Base-by-base conservation (phyloP, 2,888 invertebrate species). In the Apotomis capreana region DNA sequence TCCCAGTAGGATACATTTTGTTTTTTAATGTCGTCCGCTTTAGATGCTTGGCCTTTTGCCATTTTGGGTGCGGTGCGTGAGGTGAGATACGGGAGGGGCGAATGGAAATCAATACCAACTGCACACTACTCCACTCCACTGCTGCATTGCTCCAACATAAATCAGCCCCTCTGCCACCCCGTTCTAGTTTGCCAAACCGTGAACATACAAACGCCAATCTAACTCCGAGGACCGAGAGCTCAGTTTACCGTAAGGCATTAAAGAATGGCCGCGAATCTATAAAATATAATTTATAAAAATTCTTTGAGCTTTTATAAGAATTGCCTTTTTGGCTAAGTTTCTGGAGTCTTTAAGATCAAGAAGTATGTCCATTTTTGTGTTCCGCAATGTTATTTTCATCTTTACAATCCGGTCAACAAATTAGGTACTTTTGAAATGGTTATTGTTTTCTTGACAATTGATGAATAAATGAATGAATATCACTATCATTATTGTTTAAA, bases 31-130 rank as follows among this genome's bases (percentile, higher is more conserved):
- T 81, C 74, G 76, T 74, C 75, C 70, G 78, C 76, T 79, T 70
- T 65, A 78, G 81, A 81, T 82, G 83, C 84, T 91, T 92, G 92
- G 91, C 90, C 81, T 87, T 84, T 82, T 87, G 91, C 91, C 92
- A 91, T 89, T 86, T 68, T 68, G 68, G 64, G 84, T 80, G 80
- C 81, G 81, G 85, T 91, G 90, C 91, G 91, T 90, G 88, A 89
- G 90, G 88, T 88, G 89, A 88, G 88, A 89, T 88, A 82, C 76
- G 83, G 83, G 84, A 74, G 86, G 89, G 89, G 87, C 86, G 85
- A 90, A 90, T 92, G 90, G 93, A 92, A 93, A 93, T 93, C 93
- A 92, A 93, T 94, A 93, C 92, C 90, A 92, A 93, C 91, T 93
- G 92, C 93, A 93, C 88, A 89, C 88, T 90, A 90, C 88, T 89